Base-by-base conservation (phyloP, 2,113 vertebrate species). In the Callorhinus ursinus region DNA sequence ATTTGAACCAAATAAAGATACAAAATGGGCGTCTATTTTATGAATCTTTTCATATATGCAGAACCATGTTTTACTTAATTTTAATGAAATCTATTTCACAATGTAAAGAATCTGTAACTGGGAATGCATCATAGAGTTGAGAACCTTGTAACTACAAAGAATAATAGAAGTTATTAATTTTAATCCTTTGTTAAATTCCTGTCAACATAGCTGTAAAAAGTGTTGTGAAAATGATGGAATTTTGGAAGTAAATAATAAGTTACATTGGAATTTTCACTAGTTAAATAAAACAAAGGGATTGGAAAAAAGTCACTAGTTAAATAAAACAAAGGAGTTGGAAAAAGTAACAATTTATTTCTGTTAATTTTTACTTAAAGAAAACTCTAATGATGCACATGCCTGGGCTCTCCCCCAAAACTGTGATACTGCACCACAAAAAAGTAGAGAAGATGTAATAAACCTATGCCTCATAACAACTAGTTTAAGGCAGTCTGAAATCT, bases 221-320 rank as follows among this genome's bases (percentile, higher is more conserved):
- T 16, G 55, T 3, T 82, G 53, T 13, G 22, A 93, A 91, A 80
- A 59, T 74, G 91, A 28, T 77, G 26, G 31, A 69, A 71, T 93
- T 4, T 83, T 80, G 1, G 12, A 1, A 72, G 5, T 65, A 83
- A 57, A 72, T 93, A 88, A 65, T 36, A 53, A 65, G 22, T 83
- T 31, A 87, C 3, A 14, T 26, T 82, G 36, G 71, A 90, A 53
- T 93, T 96, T 33, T 88, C 28, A 81, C 22, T 76, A 63, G 9
- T 85, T 96, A 92, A 90, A 18, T 83, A 87, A 96, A 74, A 85
- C 46, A 81, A 74, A 15, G 8, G 13, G 26, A 1, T 33, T 90
- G 18, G 33, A 33, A 93, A 97, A 95, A 59, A 42, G 42, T 88
- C 22, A 81, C 21, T 76, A 63, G 9, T 85, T 96, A 92, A 90